These are phyloP conservation scores for Sinelater perroti DNA, from an alignment of 2,888 invertebrate species.

Conservation along the genomic window DNA sequence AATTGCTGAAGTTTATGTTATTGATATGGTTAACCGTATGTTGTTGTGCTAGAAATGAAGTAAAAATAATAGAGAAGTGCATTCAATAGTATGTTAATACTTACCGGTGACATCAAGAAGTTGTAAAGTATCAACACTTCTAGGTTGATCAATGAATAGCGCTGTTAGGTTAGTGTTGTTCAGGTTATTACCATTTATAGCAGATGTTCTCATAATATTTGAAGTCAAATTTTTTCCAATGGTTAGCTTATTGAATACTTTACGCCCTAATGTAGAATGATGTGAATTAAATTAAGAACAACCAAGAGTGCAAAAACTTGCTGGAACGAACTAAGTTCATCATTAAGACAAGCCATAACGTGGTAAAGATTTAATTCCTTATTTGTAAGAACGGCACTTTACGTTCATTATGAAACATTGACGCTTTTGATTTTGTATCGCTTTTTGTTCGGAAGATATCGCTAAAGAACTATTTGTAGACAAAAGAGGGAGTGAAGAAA, in stretches of 20 bases:
- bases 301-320: no score
- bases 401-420: no score
- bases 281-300: no score
- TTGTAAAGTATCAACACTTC: slow-evolving; percentile 11
- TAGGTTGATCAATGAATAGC: slow-evolving; percentile 18
- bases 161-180: slow-evolving; percentile 1
- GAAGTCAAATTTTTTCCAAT: slow-evolving; percentile 44
- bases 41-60: slow-evolving; percentile 47
- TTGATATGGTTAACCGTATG: slow-evolving; percentile 44
- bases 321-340: no score
- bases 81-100: neutral
- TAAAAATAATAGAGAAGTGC: neutral
- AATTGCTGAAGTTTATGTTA: slow-evolving; percentile 44
- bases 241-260: slow-evolving; percentile 44
- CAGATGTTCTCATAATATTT: slow-evolving; percentile 9
- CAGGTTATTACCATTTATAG: slow-evolving; percentile 8
- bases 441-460: no score
- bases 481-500: no score
- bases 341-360: no score
- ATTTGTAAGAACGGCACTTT: no score
- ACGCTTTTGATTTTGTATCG: no score
- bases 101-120: slow-evolving; percentile 29
- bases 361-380: no score
- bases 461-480: no score
- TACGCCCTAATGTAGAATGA: no score